Base-by-base conservation (phyloP, 2,888 invertebrate species). In the Lasioglossum calceatum region DNA sequence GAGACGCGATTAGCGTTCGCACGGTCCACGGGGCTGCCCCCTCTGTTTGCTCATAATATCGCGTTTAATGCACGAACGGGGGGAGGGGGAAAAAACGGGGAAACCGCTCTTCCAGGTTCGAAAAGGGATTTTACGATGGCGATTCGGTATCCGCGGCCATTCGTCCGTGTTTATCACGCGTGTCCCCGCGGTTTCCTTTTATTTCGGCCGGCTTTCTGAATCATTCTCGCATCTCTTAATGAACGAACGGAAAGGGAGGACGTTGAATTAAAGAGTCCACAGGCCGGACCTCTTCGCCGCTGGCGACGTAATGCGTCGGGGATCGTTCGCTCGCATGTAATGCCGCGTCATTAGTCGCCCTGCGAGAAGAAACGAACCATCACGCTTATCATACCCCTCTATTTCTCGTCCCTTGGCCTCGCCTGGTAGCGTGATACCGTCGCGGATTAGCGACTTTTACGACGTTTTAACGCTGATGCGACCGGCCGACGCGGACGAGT, bases 301-400 rank as follows among this genome's bases (percentile, higher is more conserved):
- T 73, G 39, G 88, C 79, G 70, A 76, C 70, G 76, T 81, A 82
- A 86, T 84, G 88, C 79, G 64, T 72, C 87, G 61, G 42, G 84
- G 76, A 89, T 89, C 88, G 79, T 79, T 89, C 87, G 80, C 87
- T 84, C 74, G 87, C 89, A 86, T 90, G 83, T 89, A 87, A 90
- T 89, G 90, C 87, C 89, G 81, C 76, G 85, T 90, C 90, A 86
- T 90, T 89, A 90, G 90, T 82, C 90, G 90, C 79, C 86, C 54
- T 64, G 77, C 71, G 85, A 78, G 89, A 75, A 81, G 89, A 82
- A 86, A 82, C 87, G 87, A 84, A 85, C 42, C 79, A 76, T 39
- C 87, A 75, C 81, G 79, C 77, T 87, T 90, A 90, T 90, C 89
- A 71, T 81, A 39, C 78, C 73, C 61, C 44, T 27, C 72, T 72